Evolutionary conservation across 2,113 vertebrate genomes (phyloP).

Genomic region (Chamaea fasciata): DNA sequence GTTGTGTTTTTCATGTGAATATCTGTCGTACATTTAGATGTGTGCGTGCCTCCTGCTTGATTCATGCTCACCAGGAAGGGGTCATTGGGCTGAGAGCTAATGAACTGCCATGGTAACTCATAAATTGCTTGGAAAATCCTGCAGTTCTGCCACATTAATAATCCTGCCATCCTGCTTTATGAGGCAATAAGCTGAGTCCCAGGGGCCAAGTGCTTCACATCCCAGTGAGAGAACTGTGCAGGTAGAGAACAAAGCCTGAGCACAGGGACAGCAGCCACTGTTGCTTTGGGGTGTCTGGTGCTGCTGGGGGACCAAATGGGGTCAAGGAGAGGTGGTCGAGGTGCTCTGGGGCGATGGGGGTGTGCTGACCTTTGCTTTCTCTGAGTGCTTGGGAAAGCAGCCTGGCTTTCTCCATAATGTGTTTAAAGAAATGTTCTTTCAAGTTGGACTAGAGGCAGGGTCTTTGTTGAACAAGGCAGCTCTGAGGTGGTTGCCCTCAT

Average conservation of each 20-base stretch:
- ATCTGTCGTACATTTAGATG: neutral
- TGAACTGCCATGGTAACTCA: conserved; percentile 39
- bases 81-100: conserved; percentile 2
- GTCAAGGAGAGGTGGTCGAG: neutral
- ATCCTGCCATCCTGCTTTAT: conserved; percentile 34
- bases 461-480: neutral
- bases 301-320: neutral
- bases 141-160: conserved; percentile 43
- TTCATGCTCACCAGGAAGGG: neutral
- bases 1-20: neutral
- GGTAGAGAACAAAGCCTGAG: neutral
- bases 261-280: neutral
- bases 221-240: neutral
- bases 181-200: conserved; percentile 24
- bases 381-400: neutral
- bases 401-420: neutral
- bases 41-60: neutral
- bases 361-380: neutral
- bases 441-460: neutral
- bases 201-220: neutral
- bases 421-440: neutral
- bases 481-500: neutral
- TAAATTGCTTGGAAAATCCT: conserved; percentile 35
- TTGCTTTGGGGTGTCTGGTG: neutral
- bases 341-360: neutral